Base-by-base conservation (phyloP, 2,797 vertebrate species). In the Hydrolagus colliei region DNA sequence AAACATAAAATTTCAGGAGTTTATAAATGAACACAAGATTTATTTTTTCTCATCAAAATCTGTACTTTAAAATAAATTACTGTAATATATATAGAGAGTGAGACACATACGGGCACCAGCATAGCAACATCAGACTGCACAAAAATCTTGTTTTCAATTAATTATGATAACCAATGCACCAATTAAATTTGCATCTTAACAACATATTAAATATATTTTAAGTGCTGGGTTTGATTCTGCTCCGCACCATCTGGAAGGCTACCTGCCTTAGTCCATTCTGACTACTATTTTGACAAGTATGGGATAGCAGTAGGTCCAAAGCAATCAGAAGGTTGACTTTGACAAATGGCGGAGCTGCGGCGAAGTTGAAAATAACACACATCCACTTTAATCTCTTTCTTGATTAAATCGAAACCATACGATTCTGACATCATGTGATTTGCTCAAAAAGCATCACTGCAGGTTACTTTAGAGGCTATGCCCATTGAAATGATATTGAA, bases 381-480 rank as follows among this genome's bases (percentile, higher is more conserved):
- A 97, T 97, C 96, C 96, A 97, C 96, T 97, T 97, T 97, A 97
- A 98, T 97, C 96, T 97, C 95, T 96, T 96, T 97, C 95, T 97
- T 97, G 96, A 98, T 98, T 98, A 97, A 97, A 97, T 96, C 95
- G 95, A 95, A 96, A 95, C 95, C 95, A 94, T 95, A 94, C 94
- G 94, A 95, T 96, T 96, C 95, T 97, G 96, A 98, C 95, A 96
- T 95, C 91, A 94, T 93, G 94, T 94, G 93, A 96, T 95, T 96
- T 95, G 93, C 94, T 95, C 95, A 95, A 93, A 92, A 95, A 96
- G 95, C 93, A 95, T 93, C 92, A 94, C 93, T 95, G 93, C 93
- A 92, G 94, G 93, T 95, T 94, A 92, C 92, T 93, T 93, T 91
- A 93, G 91, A 91, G 92, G 92, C 94, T 92, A 92, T 92, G 93